Percentiles rank a stretch among this genome's conserved stretches.
Evolutionary conservation across 2,888 invertebrate species (phyloP).

Genomic region (Hirtodrosophila duncani): DNA sequence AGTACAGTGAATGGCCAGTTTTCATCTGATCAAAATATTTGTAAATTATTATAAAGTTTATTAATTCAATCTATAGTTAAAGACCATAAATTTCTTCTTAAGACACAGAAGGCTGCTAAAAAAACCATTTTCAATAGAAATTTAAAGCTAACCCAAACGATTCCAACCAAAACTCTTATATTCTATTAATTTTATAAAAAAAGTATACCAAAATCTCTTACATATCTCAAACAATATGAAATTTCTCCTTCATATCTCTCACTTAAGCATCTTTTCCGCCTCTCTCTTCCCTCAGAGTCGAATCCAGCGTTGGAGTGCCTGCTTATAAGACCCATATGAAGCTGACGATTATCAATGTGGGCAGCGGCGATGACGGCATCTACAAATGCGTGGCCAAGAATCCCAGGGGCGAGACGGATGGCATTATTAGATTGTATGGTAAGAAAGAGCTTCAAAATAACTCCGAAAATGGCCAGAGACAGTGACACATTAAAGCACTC

Average conservation of each 20-base stretch:
- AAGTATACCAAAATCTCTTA: background rate
- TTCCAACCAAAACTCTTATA: too few species aligned
- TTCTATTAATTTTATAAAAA: too few species aligned
- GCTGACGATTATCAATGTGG: slow-evolving; percentile 87
- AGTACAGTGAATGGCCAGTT: too few species aligned
- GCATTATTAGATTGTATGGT: slow-evolving; percentile 92
- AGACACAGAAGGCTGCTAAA: too few species aligned
- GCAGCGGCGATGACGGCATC: slow-evolving; percentile 89
- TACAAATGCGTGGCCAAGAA: slow-evolving; percentile 92
- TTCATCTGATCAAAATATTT: too few species aligned
- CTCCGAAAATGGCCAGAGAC: background rate
- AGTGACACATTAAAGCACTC: slow-evolving; percentile 26
- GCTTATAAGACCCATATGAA: slow-evolving; percentile 93
- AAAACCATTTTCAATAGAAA: too few species aligned
- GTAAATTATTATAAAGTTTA: too few species aligned
- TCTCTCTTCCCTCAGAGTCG: too few species aligned
- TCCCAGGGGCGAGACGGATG: slow-evolving; percentile 93
- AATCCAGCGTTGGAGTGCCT: slow-evolving; percentile 84
- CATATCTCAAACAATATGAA: background rate
- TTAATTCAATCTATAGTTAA: too few species aligned
- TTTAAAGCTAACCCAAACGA: too few species aligned
- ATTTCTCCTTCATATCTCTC: background rate
- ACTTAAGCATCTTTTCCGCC: too few species aligned
- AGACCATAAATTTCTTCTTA: background rate
- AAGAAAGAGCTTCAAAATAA: slow-evolving; percentile 79